A percentile compares a stretch with the other conserved stretches of the same genome.
These are phyloP conservation scores for Amazonetta brasiliensis DNA, from an alignment of 2,797 vertebrate genomes.

Conservation along the genomic window DNA sequence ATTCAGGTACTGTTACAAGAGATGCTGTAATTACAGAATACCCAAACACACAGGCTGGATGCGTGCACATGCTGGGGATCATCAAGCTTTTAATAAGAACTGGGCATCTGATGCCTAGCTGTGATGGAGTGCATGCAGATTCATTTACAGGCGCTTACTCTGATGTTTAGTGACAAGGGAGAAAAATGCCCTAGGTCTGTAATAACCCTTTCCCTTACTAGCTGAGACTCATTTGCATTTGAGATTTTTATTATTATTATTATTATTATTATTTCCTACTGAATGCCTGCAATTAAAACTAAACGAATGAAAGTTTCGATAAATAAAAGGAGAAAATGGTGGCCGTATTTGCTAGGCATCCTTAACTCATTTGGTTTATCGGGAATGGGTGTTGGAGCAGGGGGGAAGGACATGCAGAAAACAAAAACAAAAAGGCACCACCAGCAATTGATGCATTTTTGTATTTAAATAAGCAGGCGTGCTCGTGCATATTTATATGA, in stretches of 20 bases:
- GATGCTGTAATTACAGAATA: constrained; percentile 62
- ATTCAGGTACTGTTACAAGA: constrained; percentile 60
- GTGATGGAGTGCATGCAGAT: constrained; percentile 31
- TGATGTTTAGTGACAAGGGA: constrained; percentile 53
- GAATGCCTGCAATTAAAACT: neutral
- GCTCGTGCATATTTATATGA: constrained; percentile 80
- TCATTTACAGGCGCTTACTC: constrained; percentile 21
- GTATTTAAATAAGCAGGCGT: constrained; percentile 77
- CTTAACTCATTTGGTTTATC: constrained; percentile 45
- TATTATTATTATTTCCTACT: neutral
- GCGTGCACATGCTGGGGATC: constrained; percentile 26
- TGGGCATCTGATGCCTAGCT: constrained; percentile 56
- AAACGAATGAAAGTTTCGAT: constrained; percentile 1
- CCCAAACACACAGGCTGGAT: constrained; percentile 35
- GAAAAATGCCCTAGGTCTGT: constrained; percentile 66
- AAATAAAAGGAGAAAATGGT: constrained; percentile 44
- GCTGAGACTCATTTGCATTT: constrained; percentile 36
- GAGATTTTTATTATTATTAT: neutral
- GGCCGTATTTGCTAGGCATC: neutral
- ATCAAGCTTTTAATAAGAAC: constrained; percentile 26
- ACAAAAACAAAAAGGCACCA: constrained; percentile 54
- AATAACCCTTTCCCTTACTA: constrained; percentile 55
- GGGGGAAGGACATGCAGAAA: constrained; percentile 46
- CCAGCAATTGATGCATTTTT: constrained; percentile 72
- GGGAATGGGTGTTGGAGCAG: neutral